Evolutionary conservation across 2,113 vertebrate genomes (phyloP), one percentile per base, ranked within the genome.

Genomic region (Oplegnathus fasciatus): DNA sequence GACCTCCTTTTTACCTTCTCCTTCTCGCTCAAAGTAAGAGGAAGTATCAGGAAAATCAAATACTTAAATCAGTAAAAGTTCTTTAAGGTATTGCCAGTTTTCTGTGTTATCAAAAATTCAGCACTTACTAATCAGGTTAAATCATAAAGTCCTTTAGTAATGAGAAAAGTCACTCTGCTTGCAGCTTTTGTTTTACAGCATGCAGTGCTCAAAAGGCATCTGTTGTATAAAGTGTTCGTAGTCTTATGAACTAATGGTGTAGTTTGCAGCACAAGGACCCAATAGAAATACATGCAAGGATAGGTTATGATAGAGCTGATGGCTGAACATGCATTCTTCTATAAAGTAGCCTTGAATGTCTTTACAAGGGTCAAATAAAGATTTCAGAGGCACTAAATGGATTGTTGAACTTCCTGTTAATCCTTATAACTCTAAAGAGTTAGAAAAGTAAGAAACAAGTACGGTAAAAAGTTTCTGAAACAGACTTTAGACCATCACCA

Each of bases 1-100:
- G 88, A 88, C 85, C 89, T 91, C 48, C 37, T 91, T 90, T 85
- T 68, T 82, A 76, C 80, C 82, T 55, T n/a, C 62, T 57, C 9
- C 55, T 83, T 17, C 13, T 26, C 17, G 5, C 69, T 66, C 14
- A 64, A 20, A 72, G 30, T 10, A 20, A 67, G n/a, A 60, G 24
- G 50, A 64, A 34, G 61, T 22, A 54, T 82, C 62, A 61, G 74
- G 18, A 4, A 62, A 46, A 55, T 73, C 46, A 64, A 50, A 69
- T 11, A 26, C 15, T 48, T 0, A 55, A 40, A 57, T 62, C 69
- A 32, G 5, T 42, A 6, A 76, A 77, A 65, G 61, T 52, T 71
- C 5, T 60, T 75, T 34, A 24, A 78, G 50, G 17, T 75, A 15
- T 26, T 50, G 37, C 42, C 74, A 82, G 22, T 62, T 73, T 66